Evolutionary conservation across 2,113 vertebrate species (phyloP), one percentile per base, ranked within the genome.

Genomic region (Oceanodroma tethys): DNA sequence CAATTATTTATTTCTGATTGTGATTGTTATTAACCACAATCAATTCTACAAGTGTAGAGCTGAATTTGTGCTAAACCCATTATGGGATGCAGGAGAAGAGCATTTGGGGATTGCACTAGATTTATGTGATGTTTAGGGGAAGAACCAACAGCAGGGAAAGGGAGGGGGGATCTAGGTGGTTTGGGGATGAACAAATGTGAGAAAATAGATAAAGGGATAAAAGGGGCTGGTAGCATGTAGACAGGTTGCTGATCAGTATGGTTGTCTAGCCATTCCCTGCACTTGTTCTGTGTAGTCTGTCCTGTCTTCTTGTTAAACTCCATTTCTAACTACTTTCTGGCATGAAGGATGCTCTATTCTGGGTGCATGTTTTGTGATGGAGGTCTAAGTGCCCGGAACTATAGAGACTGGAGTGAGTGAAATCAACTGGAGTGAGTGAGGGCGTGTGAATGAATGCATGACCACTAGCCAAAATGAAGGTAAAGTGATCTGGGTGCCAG

Each of bases 361-460:
- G 38, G 16, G 25, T 23, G 29, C 14, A 13, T 7, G 11, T 60
- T 67, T 67, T 1, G 0, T 55, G n/a, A 60, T 27, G 30, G 53
- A 81, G 32, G 40, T 48, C 40, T 48, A 81, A 60, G 17, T 32
- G 25, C 40, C 53, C 42, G 53, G 29, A 81, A 47, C 4, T 10
- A 26, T 11, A 73, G 34, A 68, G 53, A 60, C 17, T 5, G 0
- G 23, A 68, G 45, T 38, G 62, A 68, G 27, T 34, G 13, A 67
- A 75, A 68, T 25, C 27, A 60, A 16, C 42, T 15, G 32, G 26
- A 66, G 58, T 0, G 2, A 81, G 50, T 13, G 27, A 75, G 27
- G 17, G 60, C 2, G 0, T 11, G 30, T 65, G n/a, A 68, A 68
- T 6, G 40, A 52, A 26, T 3, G 5, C 1, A 1, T 27, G 27